These are phyloP conservation scores for Loriculus beryllinus DNA, from an alignment of 2,797 vertebrate genomes.

Conservation along the genomic window DNA sequence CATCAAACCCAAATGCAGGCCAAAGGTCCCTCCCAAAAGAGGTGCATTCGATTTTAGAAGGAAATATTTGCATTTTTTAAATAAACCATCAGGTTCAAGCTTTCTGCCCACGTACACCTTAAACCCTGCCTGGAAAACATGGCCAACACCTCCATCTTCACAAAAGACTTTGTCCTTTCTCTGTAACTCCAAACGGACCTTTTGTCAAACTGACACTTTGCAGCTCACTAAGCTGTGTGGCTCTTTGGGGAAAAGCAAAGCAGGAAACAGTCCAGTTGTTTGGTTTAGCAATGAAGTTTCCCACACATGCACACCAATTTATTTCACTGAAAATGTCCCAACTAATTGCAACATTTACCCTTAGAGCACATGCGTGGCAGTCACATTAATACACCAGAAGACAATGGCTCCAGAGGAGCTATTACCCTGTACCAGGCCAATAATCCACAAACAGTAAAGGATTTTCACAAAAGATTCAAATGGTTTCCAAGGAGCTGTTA, in stretches of 20 bases:
- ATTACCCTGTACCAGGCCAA: neutral
- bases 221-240: neutral
- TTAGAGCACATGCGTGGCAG: neutral
- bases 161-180: neutral
- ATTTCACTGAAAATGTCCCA: neutral
- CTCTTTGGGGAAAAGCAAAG: neutral
- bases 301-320: neutral
- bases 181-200: neutral
- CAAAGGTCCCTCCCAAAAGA: neutral
- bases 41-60: neutral
- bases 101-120: neutral
- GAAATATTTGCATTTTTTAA: neutral
- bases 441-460: conserved; percentile 28
- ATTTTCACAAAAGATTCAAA: neutral
- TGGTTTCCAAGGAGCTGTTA: conserved; percentile 44
- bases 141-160: neutral
- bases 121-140: neutral
- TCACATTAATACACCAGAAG: neutral
- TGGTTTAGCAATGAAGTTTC: conserved; percentile 10
- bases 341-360: neutral
- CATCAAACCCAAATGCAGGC: neutral
- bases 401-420: conserved; percentile 30
- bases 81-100: neutral
- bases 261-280: neutral
- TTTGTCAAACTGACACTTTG: neutral